These are phyloP conservation scores for Listronotus bonariensis DNA, from an alignment of 1,140 invertebrate species.

Conservation along the genomic window DNA sequence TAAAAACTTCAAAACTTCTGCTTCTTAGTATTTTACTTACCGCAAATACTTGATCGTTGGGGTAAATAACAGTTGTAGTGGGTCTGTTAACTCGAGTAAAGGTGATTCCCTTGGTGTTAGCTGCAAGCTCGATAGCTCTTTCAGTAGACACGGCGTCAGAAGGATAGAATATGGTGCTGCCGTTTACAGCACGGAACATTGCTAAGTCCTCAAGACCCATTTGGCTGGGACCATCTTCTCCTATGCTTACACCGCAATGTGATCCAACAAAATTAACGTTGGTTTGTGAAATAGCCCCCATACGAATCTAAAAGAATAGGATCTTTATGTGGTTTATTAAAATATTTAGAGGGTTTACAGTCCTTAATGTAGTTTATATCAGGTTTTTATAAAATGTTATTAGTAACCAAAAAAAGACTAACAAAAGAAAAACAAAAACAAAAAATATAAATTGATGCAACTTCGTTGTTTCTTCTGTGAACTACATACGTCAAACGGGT, in stretches of 20 bases:
- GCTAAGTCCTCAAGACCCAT: constrained; percentile 99
- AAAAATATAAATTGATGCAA: too few relatives aligned
- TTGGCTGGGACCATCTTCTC: constrained; percentile 98
- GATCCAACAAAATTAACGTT: constrained; percentile 96
- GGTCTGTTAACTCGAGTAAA: constrained; percentile 96
- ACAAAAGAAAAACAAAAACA: too few relatives aligned
- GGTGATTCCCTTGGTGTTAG: constrained; percentile 93
- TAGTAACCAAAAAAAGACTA: too few relatives aligned
- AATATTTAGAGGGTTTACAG: too few relatives aligned
- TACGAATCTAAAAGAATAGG: constrained; percentile 75
- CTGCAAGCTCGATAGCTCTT: constrained; percentile 91
- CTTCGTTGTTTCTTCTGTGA: too few relatives aligned
- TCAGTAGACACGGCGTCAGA: constrained; percentile 94
- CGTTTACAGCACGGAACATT: constrained; percentile 92
- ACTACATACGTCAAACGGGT: too few relatives aligned
- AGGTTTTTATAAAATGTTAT: too few relatives aligned
- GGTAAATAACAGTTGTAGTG: constrained; percentile 85
- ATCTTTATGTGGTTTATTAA: background rate
- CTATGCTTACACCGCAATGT: constrained; percentile 94
- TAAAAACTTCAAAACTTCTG: too few relatives aligned
- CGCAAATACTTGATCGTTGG: constrained; percentile 82
- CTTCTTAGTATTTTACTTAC: constrained; percentile 55
- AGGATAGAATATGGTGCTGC: constrained; percentile 95
- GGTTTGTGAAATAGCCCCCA: constrained; percentile 98
- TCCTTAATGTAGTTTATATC: too few relatives aligned